These are phyloP conservation scores for Eurosta solidaginis DNA, from an alignment of 1,140 invertebrate genomes.

Conservation along the genomic window DNA sequence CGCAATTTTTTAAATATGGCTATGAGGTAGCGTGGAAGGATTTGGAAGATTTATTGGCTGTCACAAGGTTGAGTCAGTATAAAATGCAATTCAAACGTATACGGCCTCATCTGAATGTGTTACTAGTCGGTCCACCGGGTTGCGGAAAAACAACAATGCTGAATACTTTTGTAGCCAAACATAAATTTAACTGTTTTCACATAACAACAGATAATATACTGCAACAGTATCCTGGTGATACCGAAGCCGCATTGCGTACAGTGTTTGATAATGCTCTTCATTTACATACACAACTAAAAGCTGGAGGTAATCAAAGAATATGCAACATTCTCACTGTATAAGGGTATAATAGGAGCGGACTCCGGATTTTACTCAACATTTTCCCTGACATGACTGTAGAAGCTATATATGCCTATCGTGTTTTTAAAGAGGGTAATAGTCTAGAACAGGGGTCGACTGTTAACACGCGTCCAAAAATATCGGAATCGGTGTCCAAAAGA, in stretches of 20 bases:
- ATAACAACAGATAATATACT: slow-evolving; percentile 45
- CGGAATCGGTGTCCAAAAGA: too few relatives aligned
- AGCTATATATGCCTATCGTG: too few relatives aligned
- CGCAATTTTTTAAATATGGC: slow-evolving; percentile 4
- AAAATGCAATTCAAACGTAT: slow-evolving; percentile 20
- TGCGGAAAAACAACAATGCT: slow-evolving; percentile 47
- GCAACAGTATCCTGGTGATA: slow-evolving; percentile 58
- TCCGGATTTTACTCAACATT: too few relatives aligned
- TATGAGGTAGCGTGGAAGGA: slow-evolving; percentile 19
- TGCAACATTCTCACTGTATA: too few relatives aligned
- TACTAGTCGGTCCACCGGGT: slow-evolving; percentile 47
- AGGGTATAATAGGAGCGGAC: too few relatives aligned
- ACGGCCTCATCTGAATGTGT: slow-evolving; percentile 38
- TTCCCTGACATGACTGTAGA: too few relatives aligned
- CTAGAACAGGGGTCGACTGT: too few relatives aligned
- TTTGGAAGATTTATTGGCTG: slow-evolving; percentile 41
- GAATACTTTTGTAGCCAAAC: slow-evolving; percentile 38
- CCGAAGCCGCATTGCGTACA: slow-evolving; percentile 55
- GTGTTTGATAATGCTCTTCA: slow-evolving; percentile 57
- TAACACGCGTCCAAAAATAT: too few relatives aligned
- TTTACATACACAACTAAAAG: slow-evolving; percentile 41
- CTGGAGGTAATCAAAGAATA: slow-evolving; percentile 37
- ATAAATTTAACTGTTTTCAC: slow-evolving; percentile 46
- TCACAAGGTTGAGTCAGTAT: neutral
- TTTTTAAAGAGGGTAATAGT: too few relatives aligned